Base-by-base conservation (phyloP, 2,797 vertebrate species). In the Gila robusta region DNA sequence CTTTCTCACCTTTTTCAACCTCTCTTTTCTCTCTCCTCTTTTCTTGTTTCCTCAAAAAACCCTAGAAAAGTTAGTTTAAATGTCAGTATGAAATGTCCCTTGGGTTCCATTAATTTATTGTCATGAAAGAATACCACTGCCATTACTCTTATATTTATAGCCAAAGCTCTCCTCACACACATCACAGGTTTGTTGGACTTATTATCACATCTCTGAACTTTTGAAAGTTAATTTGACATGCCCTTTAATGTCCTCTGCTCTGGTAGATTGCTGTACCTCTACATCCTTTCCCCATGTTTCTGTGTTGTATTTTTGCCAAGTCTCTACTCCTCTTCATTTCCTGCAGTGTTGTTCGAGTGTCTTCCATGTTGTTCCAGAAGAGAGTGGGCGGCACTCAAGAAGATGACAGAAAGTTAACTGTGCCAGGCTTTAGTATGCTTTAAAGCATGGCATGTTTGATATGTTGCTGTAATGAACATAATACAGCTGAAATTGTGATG, bases 81-180 rank as follows among this genome's bases (percentile, higher is more conserved):
- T 41, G 74, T 59, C 76, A 84, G n/a, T 47, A 21, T 56, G 17
- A 70, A 84, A 79, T 70, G 49, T 79, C 49, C n/a, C 37, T 41
- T 26, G 64, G 54, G 37, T 80, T 85, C 52, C 77, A 85, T 79
- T 85, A 85, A 80, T 80, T 81, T 73, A 81, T 66, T 81, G 84
- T 86, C 84, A 86, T 86, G 69, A 81, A 80, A 74, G 56, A 87
- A 83, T 77, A 83, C 73, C 86, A 82, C 47, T 77, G 62, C 21
- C 72, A 83, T 87, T 83, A 83, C 28, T 82, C 81, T 83, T 80
- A 54, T 78, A 87, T 85, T 85, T 81, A 79, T 85, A 85, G 83
- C 37, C 76, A 85, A 70, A 35, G 37, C 52, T 66, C 56, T 86
- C 23, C 56, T 84, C 66, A 12, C 35, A 67, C 62, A 79, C 74